Conservation (phyloP, 2,797 vertebrate genomes). For the Pantherophis vulpinus region DNA sequence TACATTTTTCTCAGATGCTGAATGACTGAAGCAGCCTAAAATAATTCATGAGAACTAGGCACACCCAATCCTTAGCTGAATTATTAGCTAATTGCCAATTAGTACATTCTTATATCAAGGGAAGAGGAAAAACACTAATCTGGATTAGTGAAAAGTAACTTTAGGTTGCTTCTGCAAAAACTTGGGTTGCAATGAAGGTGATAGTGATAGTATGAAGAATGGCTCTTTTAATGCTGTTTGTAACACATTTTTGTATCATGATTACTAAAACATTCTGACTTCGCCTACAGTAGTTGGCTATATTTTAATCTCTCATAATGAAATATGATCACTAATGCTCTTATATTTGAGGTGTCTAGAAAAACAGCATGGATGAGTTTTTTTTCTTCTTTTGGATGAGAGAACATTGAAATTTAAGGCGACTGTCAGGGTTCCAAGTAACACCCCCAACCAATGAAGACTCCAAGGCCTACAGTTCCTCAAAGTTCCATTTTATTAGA, state of each 20-base stretch:
- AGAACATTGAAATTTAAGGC: neutral
- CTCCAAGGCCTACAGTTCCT: too few relatives aligned
- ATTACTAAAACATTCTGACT: neutral
- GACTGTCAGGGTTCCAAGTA: neutral
- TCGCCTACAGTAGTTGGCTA: neutral
- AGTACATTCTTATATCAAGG: neutral
- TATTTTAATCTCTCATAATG: neutral
- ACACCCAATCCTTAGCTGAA: neutral
- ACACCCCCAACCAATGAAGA: too few relatives aligned
- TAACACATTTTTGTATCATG: neutral
- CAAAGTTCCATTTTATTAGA: too few relatives aligned
- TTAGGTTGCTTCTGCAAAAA: neutral
- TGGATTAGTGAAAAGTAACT: neutral
- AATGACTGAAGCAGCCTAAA: neutral
- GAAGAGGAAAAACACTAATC: neutral
- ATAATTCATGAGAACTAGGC: neutral
- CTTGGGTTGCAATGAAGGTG: neutral
- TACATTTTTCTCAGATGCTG: neutral
- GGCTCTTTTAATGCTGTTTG: neutral
- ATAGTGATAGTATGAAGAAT: neutral
- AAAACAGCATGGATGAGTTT: neutral
- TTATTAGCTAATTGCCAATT: neutral
- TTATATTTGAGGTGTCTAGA: neutral
- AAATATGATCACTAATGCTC: neutral
- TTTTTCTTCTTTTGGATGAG: neutral